phyloP scores from a whole-genome alignment of 2,797 vertebrate genomes.

The Tachyglossus aculeatus region DNA sequence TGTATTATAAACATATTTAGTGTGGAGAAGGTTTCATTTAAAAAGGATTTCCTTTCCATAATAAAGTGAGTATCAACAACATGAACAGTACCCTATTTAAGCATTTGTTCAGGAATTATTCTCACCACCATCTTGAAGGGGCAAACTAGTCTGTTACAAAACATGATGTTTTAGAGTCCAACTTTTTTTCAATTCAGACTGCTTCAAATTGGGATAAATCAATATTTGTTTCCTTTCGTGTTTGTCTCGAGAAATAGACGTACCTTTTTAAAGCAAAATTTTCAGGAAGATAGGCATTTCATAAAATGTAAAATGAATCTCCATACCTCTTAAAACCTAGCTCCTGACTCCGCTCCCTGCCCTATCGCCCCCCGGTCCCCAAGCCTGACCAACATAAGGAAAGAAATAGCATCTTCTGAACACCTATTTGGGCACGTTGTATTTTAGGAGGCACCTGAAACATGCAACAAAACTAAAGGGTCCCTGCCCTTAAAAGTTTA shows the following conservation, averaged over 20 bases:
- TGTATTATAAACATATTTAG: slow-evolving; percentile 63
- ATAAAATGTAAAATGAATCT: neutral
- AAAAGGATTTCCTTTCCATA: slow-evolving; percentile 17
- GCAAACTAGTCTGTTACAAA: neutral
- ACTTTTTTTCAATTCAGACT: accelerated
- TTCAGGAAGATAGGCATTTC: neutral
- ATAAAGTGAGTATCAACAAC: neutral
- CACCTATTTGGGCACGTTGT: too few relatives aligned
- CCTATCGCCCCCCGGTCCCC: too few relatives aligned
- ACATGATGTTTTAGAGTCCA: neutral
- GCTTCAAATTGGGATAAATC: slow-evolving; percentile 21
- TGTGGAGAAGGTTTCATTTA: slow-evolving; percentile 44
- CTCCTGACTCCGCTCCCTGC: too few relatives aligned
- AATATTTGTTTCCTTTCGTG: slow-evolving; percentile 12
- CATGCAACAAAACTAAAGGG: too few relatives aligned
- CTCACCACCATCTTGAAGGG: accelerated
- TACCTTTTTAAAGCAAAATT: slow-evolving; percentile 15
- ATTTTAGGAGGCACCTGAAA: too few relatives aligned
- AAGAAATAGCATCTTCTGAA: too few relatives aligned
- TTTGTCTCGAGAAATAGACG: neutral
- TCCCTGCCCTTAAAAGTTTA: too few relatives aligned
- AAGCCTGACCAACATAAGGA: too few relatives aligned
- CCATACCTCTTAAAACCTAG: too few relatives aligned
- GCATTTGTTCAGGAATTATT: neutral
- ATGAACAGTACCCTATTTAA: neutral